Conservation (phyloP, 2,888 invertebrate species). For the Hypsopygia costalis region DNA sequence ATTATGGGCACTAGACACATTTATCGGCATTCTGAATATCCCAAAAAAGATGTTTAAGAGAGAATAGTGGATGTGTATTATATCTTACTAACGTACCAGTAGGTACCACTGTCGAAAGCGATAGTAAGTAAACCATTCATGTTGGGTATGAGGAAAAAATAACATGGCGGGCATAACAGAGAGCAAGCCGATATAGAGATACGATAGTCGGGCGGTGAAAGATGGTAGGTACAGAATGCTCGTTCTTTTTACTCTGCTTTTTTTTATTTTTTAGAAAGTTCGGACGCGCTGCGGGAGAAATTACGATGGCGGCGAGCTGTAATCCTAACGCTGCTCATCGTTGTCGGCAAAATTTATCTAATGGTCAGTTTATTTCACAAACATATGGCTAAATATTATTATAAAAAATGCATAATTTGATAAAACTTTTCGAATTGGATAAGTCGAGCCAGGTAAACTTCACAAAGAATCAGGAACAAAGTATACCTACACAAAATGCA, state of each 20-base stretch:
- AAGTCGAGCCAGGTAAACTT: neutral
- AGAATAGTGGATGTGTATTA: no score
- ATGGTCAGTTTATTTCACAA: slow-evolving; percentile 37
- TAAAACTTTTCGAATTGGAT: neutral
- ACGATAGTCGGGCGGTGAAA: slow-evolving; percentile 72
- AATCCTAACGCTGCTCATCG: slow-evolving; percentile 63
- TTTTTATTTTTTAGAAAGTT: slow-evolving; percentile 78
- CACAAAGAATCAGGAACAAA: slow-evolving; percentile 31
- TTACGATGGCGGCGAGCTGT: slow-evolving; percentile 58
- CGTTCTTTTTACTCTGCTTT: slow-evolving; percentile 71
- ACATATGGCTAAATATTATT: slow-evolving; percentile 1
- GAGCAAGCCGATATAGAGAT: slow-evolving; percentile 44
- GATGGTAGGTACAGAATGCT: slow-evolving; percentile 69
- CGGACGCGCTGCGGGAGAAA: slow-evolving; percentile 72
- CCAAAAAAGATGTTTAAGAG: no score
- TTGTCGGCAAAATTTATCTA: slow-evolving; percentile 54
- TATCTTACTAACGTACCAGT: slow-evolving; percentile 11
- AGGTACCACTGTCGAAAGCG: slow-evolving; percentile 25
- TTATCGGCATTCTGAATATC: no score
- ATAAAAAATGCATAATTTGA: slow-evolving; percentile 8
- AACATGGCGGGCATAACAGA: slow-evolving; percentile 33
- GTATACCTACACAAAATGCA: slow-evolving; percentile 44
- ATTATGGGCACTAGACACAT: no score
- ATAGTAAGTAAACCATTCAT: slow-evolving; percentile 24
- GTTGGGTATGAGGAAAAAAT: slow-evolving; percentile 30